Base-by-base conservation (phyloP, 1,140 invertebrate genomes). In the Atta texana region DNA sequence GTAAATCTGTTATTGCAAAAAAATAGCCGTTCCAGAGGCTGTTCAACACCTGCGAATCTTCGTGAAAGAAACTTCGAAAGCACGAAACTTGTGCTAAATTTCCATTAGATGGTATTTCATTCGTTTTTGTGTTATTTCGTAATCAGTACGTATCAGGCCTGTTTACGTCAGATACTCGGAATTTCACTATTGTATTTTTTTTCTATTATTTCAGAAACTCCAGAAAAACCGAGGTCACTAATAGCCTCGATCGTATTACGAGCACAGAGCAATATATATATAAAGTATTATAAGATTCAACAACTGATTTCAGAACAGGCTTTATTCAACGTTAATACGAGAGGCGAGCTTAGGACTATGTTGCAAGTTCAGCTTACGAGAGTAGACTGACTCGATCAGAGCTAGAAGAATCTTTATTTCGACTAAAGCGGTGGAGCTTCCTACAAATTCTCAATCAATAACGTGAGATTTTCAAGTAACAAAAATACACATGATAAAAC, bases 141-240 rank as follows among this genome's bases (percentile, higher is more conserved):
- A 44, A 44, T 10, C 10, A 14, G 8, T 1, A 57, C 21, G 7
- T 57, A 7, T 49, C 66, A 5, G 21, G n/a, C 12, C 5, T 14
- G 7, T 51, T 28, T 51, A 28, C 31, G 18, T 21, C 31, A 34
- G 34, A 18, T 12, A 76, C 10, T 16, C 53, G n/a, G 5, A 8
- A 18, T 28, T 49, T 6, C 51, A 5, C 2, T n/a, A 49, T 77
- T 49, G 34, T 3, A 28, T 63, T 6, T 24, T 51, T 1, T 24
- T 28, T 51, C 66, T 24, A 28, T 51, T 69, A 51, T 69, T 69
- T 69, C 66, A 16, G 39, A 69, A 69, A 63, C 61, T 2, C 7
- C 5, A 7, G 18, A 18, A 53, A 80, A 34, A 14, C 16, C 39
- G 18, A 51, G 39, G n/a, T 51, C 21, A 24, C 21, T 8, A n/a